phyloP scores from a whole-genome alignment of 2,888 invertebrate genomes.

The Pseudoips prasinana region DNA sequence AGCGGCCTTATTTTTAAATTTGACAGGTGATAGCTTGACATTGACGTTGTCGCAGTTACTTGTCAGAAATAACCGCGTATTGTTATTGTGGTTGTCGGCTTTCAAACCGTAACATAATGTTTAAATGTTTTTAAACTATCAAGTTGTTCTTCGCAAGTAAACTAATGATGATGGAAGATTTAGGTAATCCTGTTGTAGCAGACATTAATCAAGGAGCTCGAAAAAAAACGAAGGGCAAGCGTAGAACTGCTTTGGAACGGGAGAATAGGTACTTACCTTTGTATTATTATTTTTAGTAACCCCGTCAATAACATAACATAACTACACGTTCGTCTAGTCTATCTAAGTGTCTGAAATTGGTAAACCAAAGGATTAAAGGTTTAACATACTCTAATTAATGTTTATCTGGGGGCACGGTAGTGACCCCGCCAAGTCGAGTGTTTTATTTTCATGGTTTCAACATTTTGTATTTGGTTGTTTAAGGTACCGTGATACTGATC shows the following conservation, averaged over 20 bases:
- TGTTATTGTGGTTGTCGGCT: conserved; percentile 2
- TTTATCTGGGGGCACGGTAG: conserved; percentile 1
- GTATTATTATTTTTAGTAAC: conserved; percentile 1
- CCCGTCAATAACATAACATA: conserved; percentile 1
- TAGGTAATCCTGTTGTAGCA: conserved; percentile 1
- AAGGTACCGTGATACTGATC: conserved; percentile 2
- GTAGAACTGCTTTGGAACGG: conserved; percentile 4
- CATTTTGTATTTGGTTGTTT: conserved; percentile 1
- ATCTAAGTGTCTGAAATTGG: conserved; percentile 3
- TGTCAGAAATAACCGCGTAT: conserved; percentile 3
- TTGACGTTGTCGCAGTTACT: conserved; percentile 4
- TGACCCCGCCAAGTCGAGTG: conserved; percentile 1
- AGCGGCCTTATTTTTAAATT: conserved; percentile 4
- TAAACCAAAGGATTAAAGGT: conserved; percentile 4
- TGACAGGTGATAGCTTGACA: conserved; percentile 4
- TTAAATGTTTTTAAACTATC: conserved; percentile 3
- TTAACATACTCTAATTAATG: conserved; percentile 2
- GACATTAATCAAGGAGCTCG: conserved; percentile 1
- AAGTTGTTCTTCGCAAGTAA: conserved; percentile 3
- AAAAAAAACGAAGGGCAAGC: conserved; percentile 1
- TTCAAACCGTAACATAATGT: conserved; percentile 3
- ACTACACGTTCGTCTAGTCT: conserved; percentile 1
- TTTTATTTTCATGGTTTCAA: conserved; percentile 1
- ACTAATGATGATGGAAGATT: conserved; percentile 1
- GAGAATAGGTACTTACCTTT: conserved; percentile 3